phyloP scores from a whole-genome alignment of 64 coral and sea anemone genomes.

The Catalaphyllia jardinei region DNA sequence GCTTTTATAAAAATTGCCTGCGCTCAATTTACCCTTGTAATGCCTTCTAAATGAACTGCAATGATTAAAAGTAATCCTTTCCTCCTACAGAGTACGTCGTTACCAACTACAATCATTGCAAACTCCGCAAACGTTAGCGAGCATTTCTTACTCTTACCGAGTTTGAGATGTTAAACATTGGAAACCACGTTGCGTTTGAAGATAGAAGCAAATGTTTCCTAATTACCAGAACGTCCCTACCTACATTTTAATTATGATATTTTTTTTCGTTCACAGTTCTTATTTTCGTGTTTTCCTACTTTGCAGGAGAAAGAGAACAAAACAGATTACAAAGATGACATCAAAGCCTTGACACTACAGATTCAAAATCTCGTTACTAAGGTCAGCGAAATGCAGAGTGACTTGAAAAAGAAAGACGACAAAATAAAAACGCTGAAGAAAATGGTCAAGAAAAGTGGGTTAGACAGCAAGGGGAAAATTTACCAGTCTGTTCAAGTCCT shows the following conservation, averaged over 20 bases:
- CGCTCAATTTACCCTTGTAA: not conserved
- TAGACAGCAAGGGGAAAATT: slow-evolving; percentile 69
- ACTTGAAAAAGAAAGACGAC: slow-evolving; percentile 82
- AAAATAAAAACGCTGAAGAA: slow-evolving; percentile 72
- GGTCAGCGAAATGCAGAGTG: slow-evolving; percentile 68
- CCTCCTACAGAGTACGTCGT: no score
- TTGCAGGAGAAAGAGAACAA: slow-evolving; percentile 18
- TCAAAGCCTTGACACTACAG: slow-evolving; percentile 59
- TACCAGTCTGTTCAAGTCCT: slow-evolving; percentile 79
- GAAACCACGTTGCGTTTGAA: no score
- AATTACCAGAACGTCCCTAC: not conserved
- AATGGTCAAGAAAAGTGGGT: slow-evolving; percentile 73
- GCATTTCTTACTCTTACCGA: no score
- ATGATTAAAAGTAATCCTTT: no score
- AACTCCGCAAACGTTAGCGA: no score
- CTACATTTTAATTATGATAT: not conserved
- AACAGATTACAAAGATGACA: slow-evolving; percentile 47
- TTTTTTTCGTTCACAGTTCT: not conserved
- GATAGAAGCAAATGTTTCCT: no score
- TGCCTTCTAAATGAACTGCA: no score
- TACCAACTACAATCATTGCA: no score
- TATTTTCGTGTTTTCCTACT: not conserved
- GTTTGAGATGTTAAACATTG: no score
- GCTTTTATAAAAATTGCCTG: not conserved
- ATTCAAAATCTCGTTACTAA: slow-evolving; percentile 67